These are phyloP conservation scores for Cisticola juncidis DNA, from an alignment of 2,113 vertebrate species.

Conservation along the genomic window DNA sequence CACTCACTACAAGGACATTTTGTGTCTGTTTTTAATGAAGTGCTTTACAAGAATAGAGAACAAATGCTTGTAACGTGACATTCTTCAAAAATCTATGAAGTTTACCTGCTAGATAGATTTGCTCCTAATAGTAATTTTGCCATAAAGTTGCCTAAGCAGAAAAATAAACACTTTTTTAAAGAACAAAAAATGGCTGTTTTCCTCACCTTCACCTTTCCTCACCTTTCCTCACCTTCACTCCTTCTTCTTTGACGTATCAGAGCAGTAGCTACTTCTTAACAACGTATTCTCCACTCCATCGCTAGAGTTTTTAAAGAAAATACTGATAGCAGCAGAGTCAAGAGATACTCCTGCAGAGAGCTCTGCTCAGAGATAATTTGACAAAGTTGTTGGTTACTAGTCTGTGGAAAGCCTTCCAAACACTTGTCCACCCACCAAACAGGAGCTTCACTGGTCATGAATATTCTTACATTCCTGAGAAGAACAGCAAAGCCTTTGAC, in stretches of 20 bases:
- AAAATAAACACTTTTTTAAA: neutral
- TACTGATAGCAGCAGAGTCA: neutral
- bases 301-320: neutral
- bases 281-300: neutral
- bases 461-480: neutral
- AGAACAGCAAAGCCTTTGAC: neutral
- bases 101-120: neutral
- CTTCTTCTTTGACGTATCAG: neutral
- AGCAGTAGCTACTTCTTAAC: neutral
- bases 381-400: neutral
- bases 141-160: neutral
- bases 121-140: neutral
- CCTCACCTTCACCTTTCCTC: too few relatives aligned
- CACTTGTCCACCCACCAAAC: neutral
- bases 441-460: neutral
- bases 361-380: neutral
- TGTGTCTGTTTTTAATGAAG: neutral
- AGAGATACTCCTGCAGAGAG: neutral
- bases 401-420: neutral
- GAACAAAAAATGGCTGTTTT: accelerated
- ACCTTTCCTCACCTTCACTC: neutral
- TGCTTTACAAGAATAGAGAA: slow-evolving; percentile 36
- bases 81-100: slow-evolving; percentile 4
- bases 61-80: slow-evolving; percentile 6
- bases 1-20: neutral